Evolutionary conservation across 1,140 invertebrate species (phyloP).

Genomic region (Drosophila pallidifrons): DNA sequence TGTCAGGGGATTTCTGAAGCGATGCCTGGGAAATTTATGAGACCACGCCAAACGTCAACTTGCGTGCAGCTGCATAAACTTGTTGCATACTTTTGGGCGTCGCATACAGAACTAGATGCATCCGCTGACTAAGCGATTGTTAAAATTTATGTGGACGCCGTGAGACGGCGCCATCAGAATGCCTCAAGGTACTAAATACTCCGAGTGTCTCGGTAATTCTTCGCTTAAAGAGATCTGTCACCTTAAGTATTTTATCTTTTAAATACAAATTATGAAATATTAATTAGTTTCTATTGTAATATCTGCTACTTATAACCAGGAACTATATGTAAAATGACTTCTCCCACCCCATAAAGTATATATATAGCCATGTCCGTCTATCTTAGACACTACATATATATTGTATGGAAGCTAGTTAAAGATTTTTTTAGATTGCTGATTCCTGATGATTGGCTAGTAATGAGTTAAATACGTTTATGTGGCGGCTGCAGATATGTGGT

Average conservation of each 20-base stretch:
- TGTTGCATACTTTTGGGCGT: constrained; percentile 57
- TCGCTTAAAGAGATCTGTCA: neutral
- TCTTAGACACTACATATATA: too few relatives aligned
- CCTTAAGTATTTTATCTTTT: neutral
- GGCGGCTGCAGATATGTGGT: too few relatives aligned
- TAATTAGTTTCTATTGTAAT: too few relatives aligned
- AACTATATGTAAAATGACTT: too few relatives aligned
- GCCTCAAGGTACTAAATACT: constrained; percentile 11
- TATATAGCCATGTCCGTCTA: too few relatives aligned
- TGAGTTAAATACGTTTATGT: too few relatives aligned
- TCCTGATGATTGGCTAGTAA: too few relatives aligned
- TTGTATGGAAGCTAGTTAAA: too few relatives aligned
- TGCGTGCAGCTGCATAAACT: constrained; percentile 77
- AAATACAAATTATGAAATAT: too few relatives aligned
- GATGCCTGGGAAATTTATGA: constrained; percentile 63
- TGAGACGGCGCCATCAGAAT: neutral
- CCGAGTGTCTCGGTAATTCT: neutral
- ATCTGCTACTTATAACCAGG: too few relatives aligned
- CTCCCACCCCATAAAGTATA: too few relatives aligned
- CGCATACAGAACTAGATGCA: neutral
- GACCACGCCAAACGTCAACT: constrained; percentile 50
- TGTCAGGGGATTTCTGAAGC: constrained; percentile 44
- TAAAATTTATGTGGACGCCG: constrained; percentile 25
- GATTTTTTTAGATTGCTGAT: too few relatives aligned
- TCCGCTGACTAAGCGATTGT: constrained; percentile 19